Conservation (phyloP, 2,113 vertebrate genomes). For the Mustela nigripes region DNA sequence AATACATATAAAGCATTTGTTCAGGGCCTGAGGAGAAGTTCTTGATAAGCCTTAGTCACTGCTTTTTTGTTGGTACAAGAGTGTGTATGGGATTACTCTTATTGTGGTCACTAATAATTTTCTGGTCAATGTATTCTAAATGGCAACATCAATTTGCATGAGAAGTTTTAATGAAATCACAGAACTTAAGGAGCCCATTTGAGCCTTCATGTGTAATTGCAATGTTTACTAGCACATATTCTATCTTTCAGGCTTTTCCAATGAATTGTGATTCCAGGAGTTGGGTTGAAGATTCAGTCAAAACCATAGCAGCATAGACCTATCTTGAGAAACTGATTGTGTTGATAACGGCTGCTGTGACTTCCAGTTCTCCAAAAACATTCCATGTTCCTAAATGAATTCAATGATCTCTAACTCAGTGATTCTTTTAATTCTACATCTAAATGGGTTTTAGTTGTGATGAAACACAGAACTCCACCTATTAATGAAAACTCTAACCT, state of each 20-base stretch:
- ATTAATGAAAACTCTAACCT: background rate
- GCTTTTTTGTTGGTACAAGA: background rate
- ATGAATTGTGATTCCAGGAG: background rate
- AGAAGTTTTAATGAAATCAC: background rate
- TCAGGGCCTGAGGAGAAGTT: background rate
- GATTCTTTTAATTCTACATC: background rate
- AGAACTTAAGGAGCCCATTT: rapidly evolving
- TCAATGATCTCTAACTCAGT: background rate
- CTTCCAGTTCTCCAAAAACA: background rate
- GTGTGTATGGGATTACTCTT: background rate
- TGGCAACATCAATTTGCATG: background rate
- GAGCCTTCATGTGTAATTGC: background rate
- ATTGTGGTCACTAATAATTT: background rate
- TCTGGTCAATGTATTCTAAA: background rate
- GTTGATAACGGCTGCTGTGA: background rate
- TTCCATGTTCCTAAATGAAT: background rate
- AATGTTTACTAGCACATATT: background rate
- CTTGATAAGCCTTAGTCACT: background rate
- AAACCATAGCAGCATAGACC: background rate
- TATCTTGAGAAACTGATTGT: background rate
- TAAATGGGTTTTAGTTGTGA: background rate
- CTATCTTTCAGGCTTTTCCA: background rate
- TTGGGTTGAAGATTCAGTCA: rapidly evolving
- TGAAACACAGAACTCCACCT: background rate
- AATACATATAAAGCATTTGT: background rate